Conservation (phyloP, 2,888 invertebrate species). For the Metellina segmentata region DNA sequence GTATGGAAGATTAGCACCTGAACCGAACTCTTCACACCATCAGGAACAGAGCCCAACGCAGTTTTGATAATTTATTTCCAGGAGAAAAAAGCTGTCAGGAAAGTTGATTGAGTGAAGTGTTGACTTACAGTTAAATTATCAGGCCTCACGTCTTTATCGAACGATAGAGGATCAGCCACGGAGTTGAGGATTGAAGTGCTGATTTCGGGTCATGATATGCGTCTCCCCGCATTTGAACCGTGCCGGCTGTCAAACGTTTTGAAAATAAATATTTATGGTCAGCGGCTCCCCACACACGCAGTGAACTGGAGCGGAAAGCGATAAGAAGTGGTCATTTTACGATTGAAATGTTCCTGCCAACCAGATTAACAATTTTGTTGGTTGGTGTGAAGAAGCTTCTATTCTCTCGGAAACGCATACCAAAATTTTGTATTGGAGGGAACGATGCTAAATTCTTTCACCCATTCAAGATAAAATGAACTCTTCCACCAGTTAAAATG, state of each 20-base stretch:
- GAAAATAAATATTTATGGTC: constrained; percentile 23
- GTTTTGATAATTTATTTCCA: neutral
- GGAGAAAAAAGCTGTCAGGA: constrained; percentile 12
- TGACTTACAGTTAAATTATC: constrained; percentile 6
- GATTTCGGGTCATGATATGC: neutral
- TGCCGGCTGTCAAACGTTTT: constrained; percentile 4
- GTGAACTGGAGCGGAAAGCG: neutral
- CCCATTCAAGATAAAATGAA: too few species aligned
- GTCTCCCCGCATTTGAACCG: neutral
- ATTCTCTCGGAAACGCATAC: neutral
- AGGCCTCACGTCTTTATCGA: neutral
- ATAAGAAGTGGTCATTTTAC: neutral
- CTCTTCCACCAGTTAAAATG: too few species aligned
- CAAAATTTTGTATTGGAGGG: too few species aligned
- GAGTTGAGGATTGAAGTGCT: neutral
- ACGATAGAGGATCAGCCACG: neutral
- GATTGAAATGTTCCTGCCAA: neutral
- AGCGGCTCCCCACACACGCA: neutral
- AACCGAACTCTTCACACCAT: constrained; percentile 14
- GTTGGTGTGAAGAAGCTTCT: neutral
- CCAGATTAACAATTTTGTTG: neutral
- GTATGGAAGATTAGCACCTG: constrained; percentile 18
- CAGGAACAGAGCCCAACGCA: neutral
- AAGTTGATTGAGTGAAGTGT: constrained; percentile 31
- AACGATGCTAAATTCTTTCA: too few species aligned